phyloP scores from a whole-genome alignment of 1,140 invertebrate species.

The Steinernema khuongi region DNA sequence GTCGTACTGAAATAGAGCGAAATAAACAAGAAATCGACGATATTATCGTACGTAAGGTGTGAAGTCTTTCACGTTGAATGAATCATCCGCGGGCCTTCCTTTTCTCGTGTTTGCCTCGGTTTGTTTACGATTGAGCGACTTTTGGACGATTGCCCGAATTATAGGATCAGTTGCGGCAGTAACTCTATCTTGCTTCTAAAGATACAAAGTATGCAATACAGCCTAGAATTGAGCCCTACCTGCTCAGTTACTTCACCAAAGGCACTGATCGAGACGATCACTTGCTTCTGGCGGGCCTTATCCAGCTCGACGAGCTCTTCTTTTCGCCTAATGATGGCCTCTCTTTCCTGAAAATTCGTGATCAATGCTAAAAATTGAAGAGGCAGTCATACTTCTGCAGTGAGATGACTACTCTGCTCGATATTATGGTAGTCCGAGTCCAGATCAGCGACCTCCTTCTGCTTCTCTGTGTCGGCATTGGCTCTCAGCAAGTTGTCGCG shows the following conservation, averaged over 20 bases:
- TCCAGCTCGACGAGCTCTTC: constrained; percentile 45
- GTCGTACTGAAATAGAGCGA: not conserved
- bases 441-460: constrained; percentile 46
- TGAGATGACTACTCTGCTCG: constrained; percentile 47
- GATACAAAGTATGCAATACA: constrained; percentile 17
- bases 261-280: constrained; percentile 35
- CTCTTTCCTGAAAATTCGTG: constrained; percentile 72
- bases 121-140: too few species aligned
- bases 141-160: constrained; percentile 26
- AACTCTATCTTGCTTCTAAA: constrained; percentile 12
- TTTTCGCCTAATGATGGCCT: constrained; percentile 46
- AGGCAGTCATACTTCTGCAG: constrained; percentile 29
- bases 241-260: constrained; percentile 31
- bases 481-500: constrained; percentile 42
- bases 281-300: constrained; percentile 21
- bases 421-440: constrained; percentile 49
- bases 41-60: not conserved
- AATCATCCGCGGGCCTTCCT: not conserved
- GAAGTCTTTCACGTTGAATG: not conserved
- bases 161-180: constrained; percentile 21
- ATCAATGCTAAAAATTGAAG: constrained; percentile 69
- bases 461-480: constrained; percentile 36
- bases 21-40: not conserved
- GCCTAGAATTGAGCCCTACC: not conserved
- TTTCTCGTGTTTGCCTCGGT: too few species aligned